phyloP scores from a whole-genome alignment of 2,113 vertebrate species.

The Gymnorhina tibicen region DNA sequence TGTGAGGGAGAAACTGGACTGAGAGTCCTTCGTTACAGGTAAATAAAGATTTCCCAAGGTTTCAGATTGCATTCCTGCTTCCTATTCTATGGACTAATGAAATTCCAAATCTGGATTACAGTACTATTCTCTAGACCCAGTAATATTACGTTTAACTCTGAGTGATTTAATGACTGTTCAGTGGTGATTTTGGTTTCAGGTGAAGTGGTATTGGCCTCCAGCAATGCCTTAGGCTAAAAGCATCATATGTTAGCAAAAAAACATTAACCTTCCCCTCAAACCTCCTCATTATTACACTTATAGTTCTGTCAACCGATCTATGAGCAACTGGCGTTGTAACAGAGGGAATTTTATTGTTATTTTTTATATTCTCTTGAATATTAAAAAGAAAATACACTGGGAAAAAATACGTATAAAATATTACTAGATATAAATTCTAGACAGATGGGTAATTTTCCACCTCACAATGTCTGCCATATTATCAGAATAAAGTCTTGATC shows the following conservation, averaged over 20 bases:
- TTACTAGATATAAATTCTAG: conserved; percentile 30
- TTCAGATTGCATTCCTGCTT: background rate
- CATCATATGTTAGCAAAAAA: conserved; percentile 54
- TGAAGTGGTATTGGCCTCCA: conserved; percentile 66
- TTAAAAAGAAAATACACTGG: conserved; percentile 21
- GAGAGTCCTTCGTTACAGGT: background rate
- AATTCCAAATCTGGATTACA: conserved; percentile 36
- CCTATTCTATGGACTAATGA: background rate
- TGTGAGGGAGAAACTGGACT: background rate
- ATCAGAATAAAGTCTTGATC: background rate
- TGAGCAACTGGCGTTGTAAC: conserved; percentile 3
- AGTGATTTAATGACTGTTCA: conserved; percentile 64
- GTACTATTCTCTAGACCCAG: conserved; percentile 24
- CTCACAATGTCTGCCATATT: background rate
- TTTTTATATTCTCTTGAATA: conserved; percentile 48
- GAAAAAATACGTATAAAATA: conserved; percentile 3
- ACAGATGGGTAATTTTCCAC: conserved; percentile 20
- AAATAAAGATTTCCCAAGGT: conserved; percentile 22
- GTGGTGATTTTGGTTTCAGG: conserved; percentile 50
- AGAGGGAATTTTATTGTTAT: conserved; percentile 42
- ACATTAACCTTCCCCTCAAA: conserved; percentile 54
- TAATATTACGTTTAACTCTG: conserved; percentile 58
- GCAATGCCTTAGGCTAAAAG: conserved; percentile 74
- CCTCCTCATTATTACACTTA: conserved; percentile 72
- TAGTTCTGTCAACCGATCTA: conserved; percentile 50